Evolutionary conservation across 2,888 invertebrate genomes (phyloP), one percentile per base, ranked within the genome.

Genomic region (Diaperis boleti): DNA sequence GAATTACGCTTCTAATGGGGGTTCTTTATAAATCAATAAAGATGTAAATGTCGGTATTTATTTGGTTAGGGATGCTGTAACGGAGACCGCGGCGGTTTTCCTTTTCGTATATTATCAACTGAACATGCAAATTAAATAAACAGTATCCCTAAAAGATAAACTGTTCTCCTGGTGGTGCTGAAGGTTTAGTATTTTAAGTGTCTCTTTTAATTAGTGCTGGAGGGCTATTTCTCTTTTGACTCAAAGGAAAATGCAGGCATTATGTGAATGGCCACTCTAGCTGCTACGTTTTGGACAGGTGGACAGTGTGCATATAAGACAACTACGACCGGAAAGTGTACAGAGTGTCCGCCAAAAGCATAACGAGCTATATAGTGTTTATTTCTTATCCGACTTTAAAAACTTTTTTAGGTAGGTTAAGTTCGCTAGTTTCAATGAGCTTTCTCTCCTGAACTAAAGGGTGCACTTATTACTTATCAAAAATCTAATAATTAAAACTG

Each of bases 151-250:
- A 52, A 52, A 52, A 52, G 37, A 39, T 52, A 52, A 52, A 37
- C 52, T 22, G 50, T 52, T 29, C 31, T 54, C 42, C 42, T 54
- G 29, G 54, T 39, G 13, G 29, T 42, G 31, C 42, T 39, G 33
- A 22, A 52, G 52, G 35, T 20, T 20, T 37, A 22, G 37, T 52
- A 11, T 37, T 52, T 54, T 42, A 54, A 54, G 54, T 54, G 54
- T 54, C 54, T 29, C 29, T 54, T 54, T 54, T 54, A 54, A 54
- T 54, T 54, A 54, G 10, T 42, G 54, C 54, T 54, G 17, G 17
- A 29, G 42, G n/a, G 42, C 18, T 39, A 42, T 22, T 52, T n/a
- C 37, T 13, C 54, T 54, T 54, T 42, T 41, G 42, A 13, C 29
- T 29, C 10, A 45, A 45, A 45, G 8, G 39, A 15, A 39, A 39